Conservation (phyloP, 2,797 vertebrate genomes). For the Saxicola maurus region DNA sequence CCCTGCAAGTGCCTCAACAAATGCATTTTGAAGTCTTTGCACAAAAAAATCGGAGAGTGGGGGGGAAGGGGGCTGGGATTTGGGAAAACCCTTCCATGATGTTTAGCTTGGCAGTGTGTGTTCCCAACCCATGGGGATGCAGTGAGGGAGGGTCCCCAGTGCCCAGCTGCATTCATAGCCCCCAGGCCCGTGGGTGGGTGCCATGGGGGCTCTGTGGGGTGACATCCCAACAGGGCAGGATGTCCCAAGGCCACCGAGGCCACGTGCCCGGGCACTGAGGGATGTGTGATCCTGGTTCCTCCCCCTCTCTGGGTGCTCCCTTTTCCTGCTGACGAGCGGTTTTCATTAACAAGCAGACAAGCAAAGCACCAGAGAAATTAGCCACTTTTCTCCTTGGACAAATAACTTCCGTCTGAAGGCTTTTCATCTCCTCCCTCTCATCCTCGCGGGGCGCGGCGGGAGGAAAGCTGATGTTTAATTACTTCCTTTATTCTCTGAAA, state of each 20-base stretch:
- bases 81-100: background rate
- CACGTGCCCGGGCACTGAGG: background rate
- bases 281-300: background rate
- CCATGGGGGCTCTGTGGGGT: background rate
- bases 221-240: background rate
- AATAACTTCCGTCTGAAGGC: constrained; percentile 54
- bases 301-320: background rate
- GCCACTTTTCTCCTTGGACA: constrained; percentile 43
- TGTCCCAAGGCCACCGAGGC: background rate
- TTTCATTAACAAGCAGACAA: background rate
- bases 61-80: rapidly evolving
- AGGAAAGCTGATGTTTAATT: constrained; percentile 48
- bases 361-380: constrained; percentile 33
- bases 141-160: rapidly evolving
- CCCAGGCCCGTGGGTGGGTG: background rate
- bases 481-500: constrained; percentile 32
- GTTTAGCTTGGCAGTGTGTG: background rate
- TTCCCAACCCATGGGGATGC: rapidly evolving
- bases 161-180: background rate
- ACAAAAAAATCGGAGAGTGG: rapidly evolving
- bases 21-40: background rate
- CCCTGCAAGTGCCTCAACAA: background rate
- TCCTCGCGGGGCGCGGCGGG: constrained; percentile 1
- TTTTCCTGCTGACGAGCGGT: constrained; percentile 4
- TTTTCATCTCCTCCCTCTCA: constrained; percentile 38